Evolutionary conservation across 2,113 vertebrate genomes (phyloP), one percentile per base, ranked within the genome.

Genomic region (Fukomys damarensis): DNA sequence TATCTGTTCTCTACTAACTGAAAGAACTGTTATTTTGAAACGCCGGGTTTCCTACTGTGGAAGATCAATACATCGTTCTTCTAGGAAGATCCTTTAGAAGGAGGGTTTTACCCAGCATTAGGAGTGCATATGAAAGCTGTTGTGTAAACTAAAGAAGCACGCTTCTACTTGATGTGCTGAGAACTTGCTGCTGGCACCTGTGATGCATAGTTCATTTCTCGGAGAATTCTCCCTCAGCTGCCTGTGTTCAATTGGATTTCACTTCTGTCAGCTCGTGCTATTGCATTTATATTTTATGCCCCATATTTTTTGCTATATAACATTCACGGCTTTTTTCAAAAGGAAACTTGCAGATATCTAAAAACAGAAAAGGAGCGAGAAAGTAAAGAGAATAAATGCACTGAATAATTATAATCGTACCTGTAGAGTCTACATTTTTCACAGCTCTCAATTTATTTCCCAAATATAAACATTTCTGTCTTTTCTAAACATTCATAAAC

Each of bases 1-100:
- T 52, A 7, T 93, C 61, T 76, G 14, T 81, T 87, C 52, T 89
- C 35, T 54, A 63, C 89, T 93, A 41, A 65, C 61, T 4, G 86
- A 17, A 95, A 41, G n/a, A 93, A 83, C 68, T 28, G 14, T 94
- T 85, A 59, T 92, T 93, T 95, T 91, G 24, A 82, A 94, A 94
- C 66, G 56, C n/a, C 77, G 88, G 88, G 52, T 81, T 94, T 88
- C 82, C 79, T 38, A 46, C 83, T 81, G 89, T 22, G 30, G 70
- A 63, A 22, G 41, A 95, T 95, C 95, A 86, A 30, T 63, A 54
- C 0, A 9, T 74, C 86, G 91, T 95, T 82, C 76, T 89, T 74
- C 74, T 14, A 54, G 93, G 58, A 94, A 88, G 81, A 22, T 68
- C 35, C 87, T 86, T 97, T 89, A 94, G 56, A n/a, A 16, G 30